Base-by-base conservation (phyloP, 2,797 vertebrate species). In the Dendrocincla tyrannina region DNA sequence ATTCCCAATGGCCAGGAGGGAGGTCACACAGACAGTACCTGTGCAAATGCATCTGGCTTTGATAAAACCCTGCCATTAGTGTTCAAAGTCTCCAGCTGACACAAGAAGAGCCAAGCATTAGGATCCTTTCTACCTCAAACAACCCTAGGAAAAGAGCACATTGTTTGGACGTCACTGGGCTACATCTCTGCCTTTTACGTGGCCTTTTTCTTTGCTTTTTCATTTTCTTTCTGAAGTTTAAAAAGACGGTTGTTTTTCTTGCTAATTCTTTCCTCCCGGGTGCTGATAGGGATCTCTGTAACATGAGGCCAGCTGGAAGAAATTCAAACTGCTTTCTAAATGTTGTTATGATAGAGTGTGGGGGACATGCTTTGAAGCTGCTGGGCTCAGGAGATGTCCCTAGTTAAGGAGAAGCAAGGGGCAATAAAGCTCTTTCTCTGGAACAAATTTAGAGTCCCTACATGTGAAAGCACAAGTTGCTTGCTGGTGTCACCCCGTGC, bases 351-450 rank as follows among this genome's bases (percentile, higher is more conserved):
- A 91, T 77, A 81, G 74, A 91, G 85, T 90, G 88, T 13, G 56
- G 83, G 77, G 92, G 88, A 96, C 4, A 14, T 83, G 86, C 94
- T 97, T 95, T 96, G 95, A 95, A 93, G 96, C 85, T 94, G 95
- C 88, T 86, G 85, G 55, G 70, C 93, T 93, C 55, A 56, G 91
- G 73, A 87, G 66, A 87, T 85, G 75, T 70, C 78, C 70, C 30
- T 46, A 82, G 74, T 78, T 94, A 47, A 63, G 66, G 67, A 90
- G 85, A 94, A 90, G 66, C 68, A 86, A 66, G 70, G 93, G 49
- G 85, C 30, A 74, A 63, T 74, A 67, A 60, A 87, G 46, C 6
- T 81, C 55, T 85, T 87, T 91, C 55, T 88, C 90, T 93, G 67
- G 63, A 84, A 64, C 10, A 69, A 41, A 73, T 91, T 18, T 91